phyloP scores from a whole-genome alignment of 2,797 vertebrate species.

The Halcyon chelicuti region DNA sequence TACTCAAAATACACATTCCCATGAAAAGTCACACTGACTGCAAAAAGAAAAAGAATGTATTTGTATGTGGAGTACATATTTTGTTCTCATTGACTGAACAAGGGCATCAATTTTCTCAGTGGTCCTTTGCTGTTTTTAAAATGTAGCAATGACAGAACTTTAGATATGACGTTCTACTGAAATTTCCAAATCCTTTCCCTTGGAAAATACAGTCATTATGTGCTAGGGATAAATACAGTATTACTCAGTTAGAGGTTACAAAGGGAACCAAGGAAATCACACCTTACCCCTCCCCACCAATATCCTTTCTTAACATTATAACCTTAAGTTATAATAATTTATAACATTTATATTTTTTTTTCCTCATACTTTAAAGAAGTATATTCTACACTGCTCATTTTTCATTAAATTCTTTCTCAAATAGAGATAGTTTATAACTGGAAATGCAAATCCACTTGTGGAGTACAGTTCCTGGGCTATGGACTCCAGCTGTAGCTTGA shows the following conservation, averaged over 20 bases:
- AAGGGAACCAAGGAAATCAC: not conserved
- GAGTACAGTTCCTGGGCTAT: not conserved
- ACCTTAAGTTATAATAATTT: not conserved
- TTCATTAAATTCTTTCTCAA: not conserved
- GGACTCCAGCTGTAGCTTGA: not conserved
- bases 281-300: not conserved
- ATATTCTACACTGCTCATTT: not conserved
- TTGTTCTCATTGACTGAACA: conserved; percentile 16
- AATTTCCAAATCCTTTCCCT: not conserved
- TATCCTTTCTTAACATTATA: not conserved
- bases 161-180: not conserved
- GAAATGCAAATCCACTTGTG: not conserved
- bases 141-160: not conserved
- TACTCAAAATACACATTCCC: conserved; percentile 25
- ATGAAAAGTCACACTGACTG: conserved; percentile 19
- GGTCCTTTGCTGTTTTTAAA: not conserved
- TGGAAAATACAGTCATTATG: not conserved
- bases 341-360: not conserved
- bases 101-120: not conserved
- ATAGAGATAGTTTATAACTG: not conserved
- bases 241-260: not conserved
- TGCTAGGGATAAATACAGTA: not conserved
- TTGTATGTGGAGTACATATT: not conserved
- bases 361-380: not conserved
- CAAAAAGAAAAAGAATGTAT: conserved; percentile 9